Percentiles rank a stretch among this genome's conserved stretches.
Conservation (phyloP, 2,888 invertebrate species). For the Lydus trimaculatus region DNA sequence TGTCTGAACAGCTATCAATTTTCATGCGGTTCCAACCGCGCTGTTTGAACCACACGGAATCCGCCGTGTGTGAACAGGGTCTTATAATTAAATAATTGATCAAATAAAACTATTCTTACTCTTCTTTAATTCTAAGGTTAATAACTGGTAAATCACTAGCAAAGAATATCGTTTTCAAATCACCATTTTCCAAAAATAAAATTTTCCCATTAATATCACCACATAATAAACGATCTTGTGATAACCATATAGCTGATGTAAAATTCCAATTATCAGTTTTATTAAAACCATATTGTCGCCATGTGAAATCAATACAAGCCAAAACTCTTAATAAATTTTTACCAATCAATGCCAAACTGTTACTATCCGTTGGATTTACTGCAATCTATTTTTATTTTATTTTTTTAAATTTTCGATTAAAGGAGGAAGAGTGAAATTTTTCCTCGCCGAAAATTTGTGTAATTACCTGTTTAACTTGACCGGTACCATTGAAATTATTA, state of each 20-base stretch:
- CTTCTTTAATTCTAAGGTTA: constrained; percentile 70
- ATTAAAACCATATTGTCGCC: constrained; percentile 85
- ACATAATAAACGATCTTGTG: constrained; percentile 81
- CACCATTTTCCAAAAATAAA: constrained; percentile 85
- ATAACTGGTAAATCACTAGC: constrained; percentile 68
- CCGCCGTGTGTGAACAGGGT: no score
- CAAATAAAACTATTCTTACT: constrained; percentile 49
- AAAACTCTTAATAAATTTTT: constrained; percentile 75
- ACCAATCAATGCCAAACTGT: constrained; percentile 73
- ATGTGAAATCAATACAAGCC: constrained; percentile 77
- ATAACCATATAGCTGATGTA: constrained; percentile 81
- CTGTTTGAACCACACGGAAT: no score
- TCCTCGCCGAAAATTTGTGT: not conserved
- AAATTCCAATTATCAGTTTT: constrained; percentile 81
- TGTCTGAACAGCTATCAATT: no score
- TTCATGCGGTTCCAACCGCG: no score
- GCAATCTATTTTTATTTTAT: constrained; percentile 65
- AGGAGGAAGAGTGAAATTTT: no score
- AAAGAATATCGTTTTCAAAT: constrained; percentile 73
- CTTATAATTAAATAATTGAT: not conserved
- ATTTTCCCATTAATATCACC: constrained; percentile 81
- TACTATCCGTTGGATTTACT: constrained; percentile 79
- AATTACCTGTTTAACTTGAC: constrained; percentile 69
- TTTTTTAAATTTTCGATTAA: no score
- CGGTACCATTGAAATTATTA: constrained; percentile 73